Evolutionary conservation across 2,888 invertebrate genomes (phyloP).

Genomic region (Athalia rosae): DNA sequence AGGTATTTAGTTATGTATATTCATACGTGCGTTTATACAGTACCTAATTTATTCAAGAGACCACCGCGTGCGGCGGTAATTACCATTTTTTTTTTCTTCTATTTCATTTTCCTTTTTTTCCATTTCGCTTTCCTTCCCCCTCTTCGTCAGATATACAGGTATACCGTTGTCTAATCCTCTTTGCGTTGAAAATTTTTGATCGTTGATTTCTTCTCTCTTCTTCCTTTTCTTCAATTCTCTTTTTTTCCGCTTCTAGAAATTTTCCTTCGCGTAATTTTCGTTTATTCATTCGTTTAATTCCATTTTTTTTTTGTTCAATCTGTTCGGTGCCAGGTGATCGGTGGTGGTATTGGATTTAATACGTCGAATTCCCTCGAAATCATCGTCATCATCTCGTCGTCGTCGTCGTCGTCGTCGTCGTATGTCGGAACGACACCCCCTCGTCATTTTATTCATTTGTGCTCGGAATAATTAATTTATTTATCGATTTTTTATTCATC

Average conservation of each 20-base stretch:
- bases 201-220: no score
- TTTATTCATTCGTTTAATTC: not conserved
- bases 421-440: conserved; percentile 11
- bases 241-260: no score
- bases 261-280: no score
- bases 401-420: conserved; percentile 17
- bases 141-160: not conserved
- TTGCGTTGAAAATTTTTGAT: no score
- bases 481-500: no score
- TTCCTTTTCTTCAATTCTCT: no score
- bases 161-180: no score
- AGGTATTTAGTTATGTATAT: not conserved
- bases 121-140: conserved; percentile 10
- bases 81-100: not conserved
- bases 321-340: conserved; percentile 14
- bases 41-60: not conserved
- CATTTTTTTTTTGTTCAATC: conserved; percentile 19
- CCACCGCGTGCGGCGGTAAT: not conserved
- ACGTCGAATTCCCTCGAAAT: conserved; percentile 7
- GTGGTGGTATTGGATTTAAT: not conserved
- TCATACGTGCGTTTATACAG: not conserved
- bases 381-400: conserved; percentile 39
- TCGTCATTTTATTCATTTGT: conserved; percentile 34
- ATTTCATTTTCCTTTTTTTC: not conserved
- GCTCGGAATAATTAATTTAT: no score